Evolutionary conservation across 2,113 vertebrate genomes (phyloP), one percentile per base, ranked within the genome.

Genomic region (Uropsilus gracilis): DNA sequence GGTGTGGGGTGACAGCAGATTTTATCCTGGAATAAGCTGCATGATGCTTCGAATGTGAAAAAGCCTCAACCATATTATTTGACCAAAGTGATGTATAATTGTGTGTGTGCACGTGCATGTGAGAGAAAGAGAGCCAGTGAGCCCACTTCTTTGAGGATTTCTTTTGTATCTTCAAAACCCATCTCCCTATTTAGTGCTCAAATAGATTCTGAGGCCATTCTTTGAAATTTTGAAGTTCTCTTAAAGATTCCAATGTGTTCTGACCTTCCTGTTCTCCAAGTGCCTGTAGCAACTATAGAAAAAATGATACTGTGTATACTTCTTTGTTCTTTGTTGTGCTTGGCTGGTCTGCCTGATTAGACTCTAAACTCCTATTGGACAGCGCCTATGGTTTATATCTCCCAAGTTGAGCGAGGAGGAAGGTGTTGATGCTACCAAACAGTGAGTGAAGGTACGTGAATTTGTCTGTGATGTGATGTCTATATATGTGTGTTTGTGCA

Each of bases 311-410:
- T 80, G n/a, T 5, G 2, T 80, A 30, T 66, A 61, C 53, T 88
- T 55, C 42, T 68, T 89, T 83, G 37, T 96, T 96, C 50, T 86
- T 55, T 66, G 57, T 48, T 48, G 44, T 93, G n/a, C 30, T 78
- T 93, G 53, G 13, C 89, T 91, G 78, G 14, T 83, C 73, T 83
- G n/a, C 57, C 11, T 93, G 77, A 94, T 89, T 92, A 96, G 72
- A 84, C 13, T 71, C 32, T 64, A 80, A 80, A 61, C 69, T 89
- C 46, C 39, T 44, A 11, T 87, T 92, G 42, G 77, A 53, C 24
- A 73, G 39, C 86, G 46, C 93, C 64, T 37, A 61, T 44, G 72
- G 18, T 26, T 55, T 94, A 22, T 10, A 84, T 76, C 50, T 87
- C 50, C 55, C 34, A 53, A 34, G 30, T 48, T 95, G 64, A 85